Evolutionary conservation across 2,113 vertebrate genomes (phyloP).

Genomic region (Eidolon helvum): DNA sequence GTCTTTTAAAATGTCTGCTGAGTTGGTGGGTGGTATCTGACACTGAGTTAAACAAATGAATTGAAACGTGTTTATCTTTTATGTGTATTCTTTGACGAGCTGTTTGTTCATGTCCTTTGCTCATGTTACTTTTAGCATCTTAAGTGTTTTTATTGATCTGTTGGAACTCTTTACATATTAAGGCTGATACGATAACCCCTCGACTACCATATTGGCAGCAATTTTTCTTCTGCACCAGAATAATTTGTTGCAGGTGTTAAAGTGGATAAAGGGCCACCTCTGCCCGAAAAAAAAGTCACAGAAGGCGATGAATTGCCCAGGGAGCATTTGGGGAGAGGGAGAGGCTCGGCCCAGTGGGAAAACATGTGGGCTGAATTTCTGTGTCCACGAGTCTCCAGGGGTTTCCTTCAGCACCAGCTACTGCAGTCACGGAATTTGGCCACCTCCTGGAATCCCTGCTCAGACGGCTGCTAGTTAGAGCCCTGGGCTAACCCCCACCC

Average conservation of each 20-base stretch:
- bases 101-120: not conserved
- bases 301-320: not conserved
- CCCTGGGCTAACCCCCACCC: no score
- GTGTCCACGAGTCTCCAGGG: accelerated
- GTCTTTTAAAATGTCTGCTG: no score
- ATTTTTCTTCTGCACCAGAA: not conserved
- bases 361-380: no score
- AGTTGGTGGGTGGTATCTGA: not conserved
- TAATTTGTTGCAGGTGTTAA: not conserved
- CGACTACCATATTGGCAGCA: no score
- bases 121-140: not conserved
- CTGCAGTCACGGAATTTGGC: not conserved
- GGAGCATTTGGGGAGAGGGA: not conserved
- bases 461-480: not conserved
- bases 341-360: not conserved
- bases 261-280: not conserved
- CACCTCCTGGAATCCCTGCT: not conserved
- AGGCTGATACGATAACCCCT: not conserved
- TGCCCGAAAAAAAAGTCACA: not conserved
- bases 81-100: not conserved
- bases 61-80: not conserved
- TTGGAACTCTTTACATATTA: not conserved
- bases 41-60: not conserved
- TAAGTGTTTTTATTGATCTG: not conserved
- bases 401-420: not conserved